These are phyloP conservation scores for Seira sanloemensis DNA, from an alignment of 2,888 invertebrate species.

Conservation along the genomic window DNA sequence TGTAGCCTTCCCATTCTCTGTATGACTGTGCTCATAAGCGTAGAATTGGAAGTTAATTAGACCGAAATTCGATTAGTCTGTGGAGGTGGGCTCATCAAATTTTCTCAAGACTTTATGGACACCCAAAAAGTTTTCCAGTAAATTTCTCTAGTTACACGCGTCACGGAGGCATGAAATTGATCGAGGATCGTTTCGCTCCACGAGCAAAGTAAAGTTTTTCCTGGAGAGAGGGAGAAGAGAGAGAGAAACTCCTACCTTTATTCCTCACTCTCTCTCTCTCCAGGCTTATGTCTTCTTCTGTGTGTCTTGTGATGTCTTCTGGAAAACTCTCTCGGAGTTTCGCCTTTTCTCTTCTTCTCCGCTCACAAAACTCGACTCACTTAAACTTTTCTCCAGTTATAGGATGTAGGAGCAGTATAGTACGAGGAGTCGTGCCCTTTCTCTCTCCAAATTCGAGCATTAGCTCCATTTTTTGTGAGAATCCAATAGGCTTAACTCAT, in stretches of 20 bases:
- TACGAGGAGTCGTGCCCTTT: background rate
- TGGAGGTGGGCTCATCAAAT: slow-evolving; percentile 70
- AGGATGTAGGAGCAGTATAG: background rate
- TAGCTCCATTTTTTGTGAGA: background rate
- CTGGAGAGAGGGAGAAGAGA: too few species aligned
- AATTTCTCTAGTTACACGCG: slow-evolving; percentile 72
- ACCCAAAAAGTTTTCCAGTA: slow-evolving; percentile 73
- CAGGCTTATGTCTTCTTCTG: background rate
- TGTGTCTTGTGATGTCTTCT: slow-evolving; percentile 34
- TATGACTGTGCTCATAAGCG: slow-evolving; percentile 11
- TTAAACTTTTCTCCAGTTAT: background rate
- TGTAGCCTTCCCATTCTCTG: background rate
- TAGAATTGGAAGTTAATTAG: slow-evolving; percentile 72
- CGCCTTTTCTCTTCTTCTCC: slow-evolving; percentile 49
- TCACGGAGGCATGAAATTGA: slow-evolving; percentile 73
- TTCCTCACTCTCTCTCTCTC: background rate
- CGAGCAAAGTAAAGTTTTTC: slow-evolving; percentile 54
- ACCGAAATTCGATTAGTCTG: slow-evolving; percentile 72
- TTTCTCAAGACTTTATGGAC: slow-evolving; percentile 70
- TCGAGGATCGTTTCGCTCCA: slow-evolving; percentile 72
- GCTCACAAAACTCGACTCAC: background rate
- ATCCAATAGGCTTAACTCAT: background rate
- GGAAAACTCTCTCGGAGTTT: slow-evolving; percentile 57
- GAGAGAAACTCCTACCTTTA: background rate
- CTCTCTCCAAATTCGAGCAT: too few species aligned